phyloP scores from a whole-genome alignment of 1,140 invertebrate genomes.

The Pseudomyrmex cubaensis region DNA sequence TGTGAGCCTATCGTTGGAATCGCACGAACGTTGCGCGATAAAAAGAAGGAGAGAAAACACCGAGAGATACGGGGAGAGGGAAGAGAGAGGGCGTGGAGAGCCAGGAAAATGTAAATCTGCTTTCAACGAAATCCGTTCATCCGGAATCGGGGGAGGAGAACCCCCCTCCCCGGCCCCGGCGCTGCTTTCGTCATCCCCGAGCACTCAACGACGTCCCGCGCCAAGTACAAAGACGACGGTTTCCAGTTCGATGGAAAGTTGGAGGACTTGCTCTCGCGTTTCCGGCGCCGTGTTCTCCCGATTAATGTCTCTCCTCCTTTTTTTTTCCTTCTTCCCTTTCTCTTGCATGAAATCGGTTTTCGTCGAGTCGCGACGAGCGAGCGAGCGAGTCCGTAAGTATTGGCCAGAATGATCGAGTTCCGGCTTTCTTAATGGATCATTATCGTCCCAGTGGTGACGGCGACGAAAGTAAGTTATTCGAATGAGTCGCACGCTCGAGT shows the following conservation, averaged over 20 bases:
- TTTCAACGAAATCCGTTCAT: constrained; percentile 77
- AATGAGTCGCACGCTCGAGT: constrained; percentile 45
- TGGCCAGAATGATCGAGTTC: constrained; percentile 63
- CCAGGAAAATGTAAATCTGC: constrained; percentile 76
- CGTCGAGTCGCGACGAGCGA: constrained; percentile 20
- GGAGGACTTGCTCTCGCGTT: constrained; percentile 60
- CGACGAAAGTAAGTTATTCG: constrained; percentile 70
- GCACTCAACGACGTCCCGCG: constrained; percentile 58
- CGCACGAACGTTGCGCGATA: constrained; percentile 11
- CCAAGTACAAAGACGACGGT: constrained; percentile 71
- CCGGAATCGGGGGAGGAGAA: constrained; percentile 72
- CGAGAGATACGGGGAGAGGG: too few species aligned
- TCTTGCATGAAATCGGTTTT: constrained; percentile 20
- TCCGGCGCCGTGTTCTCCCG: constrained; percentile 58
- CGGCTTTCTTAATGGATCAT: constrained; percentile 73
- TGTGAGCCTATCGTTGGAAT: constrained; percentile 47
- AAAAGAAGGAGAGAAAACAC: constrained; percentile 11
- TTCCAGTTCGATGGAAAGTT: constrained; percentile 75
- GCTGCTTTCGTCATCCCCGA: constrained; percentile 21
- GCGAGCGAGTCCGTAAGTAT: constrained; percentile 57
- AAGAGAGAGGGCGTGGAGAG: background rate
- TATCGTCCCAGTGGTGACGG: constrained; percentile 66
- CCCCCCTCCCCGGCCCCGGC: background rate
- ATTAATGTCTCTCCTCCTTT: constrained; percentile 63
- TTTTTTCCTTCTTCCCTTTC: background rate